Percentiles rank a stretch among this genome's conserved stretches.
Evolutionary conservation across 2,888 invertebrate species (phyloP).

Genomic region (Phyllotreta cruciferae): DNA sequence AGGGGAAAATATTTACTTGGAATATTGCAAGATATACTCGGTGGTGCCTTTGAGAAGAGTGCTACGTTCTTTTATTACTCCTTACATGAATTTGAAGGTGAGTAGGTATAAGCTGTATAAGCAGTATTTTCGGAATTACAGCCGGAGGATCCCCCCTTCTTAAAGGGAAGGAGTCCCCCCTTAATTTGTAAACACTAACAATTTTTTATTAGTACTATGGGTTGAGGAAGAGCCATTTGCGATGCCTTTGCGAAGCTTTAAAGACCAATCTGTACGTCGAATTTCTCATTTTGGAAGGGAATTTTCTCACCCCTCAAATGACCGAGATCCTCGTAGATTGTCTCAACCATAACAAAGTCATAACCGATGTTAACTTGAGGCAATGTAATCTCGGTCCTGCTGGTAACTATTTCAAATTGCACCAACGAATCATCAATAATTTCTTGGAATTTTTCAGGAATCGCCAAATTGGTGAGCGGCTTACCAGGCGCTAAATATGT

Average conservation of each 20-base stretch:
- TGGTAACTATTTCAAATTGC: constrained; percentile 42
- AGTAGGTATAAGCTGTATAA: no score
- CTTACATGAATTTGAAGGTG: constrained; percentile 55
- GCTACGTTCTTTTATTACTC: constrained; percentile 48
- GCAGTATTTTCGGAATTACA: no score
- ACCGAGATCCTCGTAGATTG: constrained; percentile 56
- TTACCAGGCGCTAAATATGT: constrained; percentile 53
- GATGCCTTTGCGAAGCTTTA: constrained; percentile 55
- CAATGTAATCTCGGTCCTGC: constrained; percentile 60
- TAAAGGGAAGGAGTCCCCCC: no score
- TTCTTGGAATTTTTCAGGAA: not conserved
- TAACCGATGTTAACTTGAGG: constrained; percentile 55
- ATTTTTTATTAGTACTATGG: constrained; percentile 58
- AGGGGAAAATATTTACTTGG: constrained; percentile 55
- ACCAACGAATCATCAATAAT: not conserved
- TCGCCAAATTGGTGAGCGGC: constrained; percentile 50
- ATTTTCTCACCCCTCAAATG: constrained; percentile 56
- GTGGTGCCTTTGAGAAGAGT: constrained; percentile 56
- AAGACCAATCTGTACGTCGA: constrained; percentile 54
- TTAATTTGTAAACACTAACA: no score
- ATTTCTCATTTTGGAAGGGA: constrained; percentile 57
- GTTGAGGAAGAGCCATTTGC: constrained; percentile 52
- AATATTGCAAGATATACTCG: constrained; percentile 54
- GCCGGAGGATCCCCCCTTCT: no score
- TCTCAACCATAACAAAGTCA: constrained; percentile 54